phyloP scores from a whole-genome alignment of 1,140 invertebrate genomes.

The Brevipalpus yothersi region DNA sequence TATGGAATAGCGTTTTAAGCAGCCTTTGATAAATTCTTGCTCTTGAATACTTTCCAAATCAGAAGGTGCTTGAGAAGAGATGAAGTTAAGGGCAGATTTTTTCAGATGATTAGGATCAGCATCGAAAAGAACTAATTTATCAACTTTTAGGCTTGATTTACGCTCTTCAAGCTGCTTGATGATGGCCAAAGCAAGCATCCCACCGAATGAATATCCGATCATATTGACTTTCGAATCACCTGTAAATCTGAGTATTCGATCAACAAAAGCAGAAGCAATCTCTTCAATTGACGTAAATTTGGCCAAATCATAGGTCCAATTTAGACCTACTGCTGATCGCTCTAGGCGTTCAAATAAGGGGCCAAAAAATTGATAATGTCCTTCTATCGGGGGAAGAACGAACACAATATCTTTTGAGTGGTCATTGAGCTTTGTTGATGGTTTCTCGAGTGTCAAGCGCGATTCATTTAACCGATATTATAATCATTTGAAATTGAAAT shows the following conservation, averaged over 20 bases:
- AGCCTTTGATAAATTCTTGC: no score
- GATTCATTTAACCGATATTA: no score
- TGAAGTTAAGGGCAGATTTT: slow-evolving; percentile 31
- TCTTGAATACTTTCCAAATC: no score
- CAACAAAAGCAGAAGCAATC: neutral
- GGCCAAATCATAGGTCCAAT: neutral
- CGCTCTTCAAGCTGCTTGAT: slow-evolving; percentile 42
- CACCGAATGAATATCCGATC: slow-evolving; percentile 81
- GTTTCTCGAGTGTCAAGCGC: no score
- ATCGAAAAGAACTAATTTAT: slow-evolving; percentile 51
- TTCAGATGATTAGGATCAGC: slow-evolving; percentile 49
- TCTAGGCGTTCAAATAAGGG: slow-evolving; percentile 30
- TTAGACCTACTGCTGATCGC: slow-evolving; percentile 1
- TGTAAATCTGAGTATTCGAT: neutral
- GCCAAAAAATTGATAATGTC: slow-evolving; percentile 25
- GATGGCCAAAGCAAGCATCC: slow-evolving; percentile 76
- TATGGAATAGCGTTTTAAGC: no score
- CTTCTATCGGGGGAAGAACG: slow-evolving; percentile 9
- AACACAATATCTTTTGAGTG: neutral
- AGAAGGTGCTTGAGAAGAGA: no score
- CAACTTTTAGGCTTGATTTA: slow-evolving; percentile 49
- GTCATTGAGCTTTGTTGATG: neutral
- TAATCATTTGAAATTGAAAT: no score
- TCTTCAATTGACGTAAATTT: neutral
- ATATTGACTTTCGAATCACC: slow-evolving; percentile 33